phyloP scores from a whole-genome alignment of 2,113 vertebrate genomes.

The Pseudorasbora parva region DNA sequence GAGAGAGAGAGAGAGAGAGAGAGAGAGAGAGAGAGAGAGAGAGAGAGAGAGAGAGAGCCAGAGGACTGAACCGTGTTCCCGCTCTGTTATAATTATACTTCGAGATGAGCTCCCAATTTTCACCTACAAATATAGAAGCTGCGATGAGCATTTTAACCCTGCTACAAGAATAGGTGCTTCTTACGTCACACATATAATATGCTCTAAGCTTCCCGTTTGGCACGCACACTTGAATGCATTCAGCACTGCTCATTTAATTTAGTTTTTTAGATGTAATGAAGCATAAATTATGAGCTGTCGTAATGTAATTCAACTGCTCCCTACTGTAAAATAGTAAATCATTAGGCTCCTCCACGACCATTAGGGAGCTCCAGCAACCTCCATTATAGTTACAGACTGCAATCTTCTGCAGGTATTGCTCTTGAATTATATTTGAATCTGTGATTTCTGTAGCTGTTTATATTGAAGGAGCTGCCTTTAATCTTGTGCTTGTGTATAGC shows the following conservation, averaged over 20 bases:
- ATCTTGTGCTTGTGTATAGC: neutral
- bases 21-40: neutral
- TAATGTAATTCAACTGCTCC: slow-evolving; percentile 11
- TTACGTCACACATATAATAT: slow-evolving; percentile 16
- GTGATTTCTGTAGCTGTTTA: neutral
- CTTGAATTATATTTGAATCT: neutral
- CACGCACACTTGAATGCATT: slow-evolving; percentile 11
- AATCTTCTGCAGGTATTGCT: neutral
- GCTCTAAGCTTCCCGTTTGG: neutral
- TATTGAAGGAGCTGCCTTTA: neutral
- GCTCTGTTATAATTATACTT: slow-evolving; percentile 35
- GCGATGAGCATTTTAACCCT: slow-evolving; percentile 27
- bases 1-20: neutral
- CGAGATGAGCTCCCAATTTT: slow-evolving; percentile 43
- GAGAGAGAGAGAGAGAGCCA: neutral
- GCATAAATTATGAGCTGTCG: slow-evolving; percentile 26
- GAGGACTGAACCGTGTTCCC: slow-evolving; percentile 5
- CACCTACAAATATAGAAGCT: slow-evolving; percentile 49
- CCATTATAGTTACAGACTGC: slow-evolving; percentile 5
- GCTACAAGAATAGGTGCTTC: slow-evolving; percentile 40
- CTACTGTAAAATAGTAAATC: slow-evolving; percentile 29
- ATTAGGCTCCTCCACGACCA: slow-evolving; percentile 17
- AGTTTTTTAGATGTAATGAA: slow-evolving; percentile 37
- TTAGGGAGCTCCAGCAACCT: slow-evolving; percentile 26
- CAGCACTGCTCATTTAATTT: slow-evolving; percentile 31